Evolutionary conservation across 2,888 invertebrate genomes (phyloP).

Genomic region (Thyatira batis): DNA sequence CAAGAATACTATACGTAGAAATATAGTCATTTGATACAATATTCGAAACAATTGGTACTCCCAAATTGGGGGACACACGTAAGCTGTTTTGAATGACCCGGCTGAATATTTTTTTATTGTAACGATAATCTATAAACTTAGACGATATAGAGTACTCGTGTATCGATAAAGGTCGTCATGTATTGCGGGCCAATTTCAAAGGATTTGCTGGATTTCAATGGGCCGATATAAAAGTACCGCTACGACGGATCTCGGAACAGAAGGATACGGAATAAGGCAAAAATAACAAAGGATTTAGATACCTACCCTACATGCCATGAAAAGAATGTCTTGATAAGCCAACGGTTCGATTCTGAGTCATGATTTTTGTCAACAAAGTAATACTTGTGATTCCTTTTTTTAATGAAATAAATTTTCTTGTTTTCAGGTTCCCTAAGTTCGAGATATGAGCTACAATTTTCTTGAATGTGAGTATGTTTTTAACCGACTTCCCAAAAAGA

Average conservation of each 20-base stretch:
- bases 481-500: too few relatives aligned
- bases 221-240: not conserved
- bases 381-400: too few relatives aligned
- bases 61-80: too few relatives aligned
- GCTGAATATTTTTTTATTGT: too few relatives aligned
- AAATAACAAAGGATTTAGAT: not conserved
- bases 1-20: too few relatives aligned
- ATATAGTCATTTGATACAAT: too few relatives aligned
- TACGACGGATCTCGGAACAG: not conserved
- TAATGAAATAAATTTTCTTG: conserved; percentile 20
- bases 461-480: conserved; percentile 64
- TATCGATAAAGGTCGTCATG: not conserved
- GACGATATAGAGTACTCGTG: not conserved
- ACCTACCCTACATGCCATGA: not conserved
- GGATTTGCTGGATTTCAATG: not conserved
- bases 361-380: not conserved
- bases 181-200: not conserved
- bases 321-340: not conserved
- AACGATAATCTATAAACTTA: not conserved
- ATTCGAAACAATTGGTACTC: too few relatives aligned
- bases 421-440: conserved; percentile 47
- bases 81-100: too few relatives aligned
- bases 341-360: not conserved
- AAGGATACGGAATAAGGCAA: not conserved
- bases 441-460: conserved; percentile 61